Base-by-base conservation (phyloP, 2,797 vertebrate species). In the Linurgus olivaceus region DNA sequence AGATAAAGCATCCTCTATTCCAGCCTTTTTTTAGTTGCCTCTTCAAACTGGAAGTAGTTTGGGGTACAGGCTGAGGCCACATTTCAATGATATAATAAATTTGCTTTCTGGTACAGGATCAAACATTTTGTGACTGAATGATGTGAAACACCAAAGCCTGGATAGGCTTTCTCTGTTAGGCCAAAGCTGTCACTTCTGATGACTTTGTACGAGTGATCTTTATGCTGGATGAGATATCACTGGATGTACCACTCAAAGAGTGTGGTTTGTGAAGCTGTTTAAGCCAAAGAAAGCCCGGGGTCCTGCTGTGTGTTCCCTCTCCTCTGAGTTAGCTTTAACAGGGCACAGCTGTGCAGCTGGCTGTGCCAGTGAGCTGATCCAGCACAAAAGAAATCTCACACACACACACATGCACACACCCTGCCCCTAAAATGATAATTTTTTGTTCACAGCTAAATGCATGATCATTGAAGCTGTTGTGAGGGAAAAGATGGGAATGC, bases 1-100 rank as follows among this genome's bases (percentile, higher is more conserved):
- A 61, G 44, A 90, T 81, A 94, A 91, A 91, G 29, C 29, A 71
- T 52, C n/a, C 66, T 95, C 95, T 95, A 62, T 94, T 93, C 35
- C n/a, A 71, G 66, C 1, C 20, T 61, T 68, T 82, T 88, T 77
- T 59, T 6, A 29, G 35, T 78, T 88, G 38, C 33, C 28, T 78
- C 78, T 91, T 83, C 58, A 86, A 68, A 84, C 35, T 86, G 79
- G 31, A 88, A 84, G 23, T 65, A 79, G 37, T 83, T 94, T 80
- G 52, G 45, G 16, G 29, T 71, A 57, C 26, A 85, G 55, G 13
- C 55, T 50, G 75, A 92, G 45, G 42, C 52, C 48, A 47, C 13
- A 73, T 47, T 50, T 85, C 51, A 63, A 37, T 28, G 5, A 65
- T 83, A 42, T 10, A 85, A 88, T 80, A 90, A 42, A 44, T 93